These are phyloP conservation scores for Sitodiplosis mosellana DNA, from an alignment of 1,140 invertebrate genomes.

Conservation along the genomic window DNA sequence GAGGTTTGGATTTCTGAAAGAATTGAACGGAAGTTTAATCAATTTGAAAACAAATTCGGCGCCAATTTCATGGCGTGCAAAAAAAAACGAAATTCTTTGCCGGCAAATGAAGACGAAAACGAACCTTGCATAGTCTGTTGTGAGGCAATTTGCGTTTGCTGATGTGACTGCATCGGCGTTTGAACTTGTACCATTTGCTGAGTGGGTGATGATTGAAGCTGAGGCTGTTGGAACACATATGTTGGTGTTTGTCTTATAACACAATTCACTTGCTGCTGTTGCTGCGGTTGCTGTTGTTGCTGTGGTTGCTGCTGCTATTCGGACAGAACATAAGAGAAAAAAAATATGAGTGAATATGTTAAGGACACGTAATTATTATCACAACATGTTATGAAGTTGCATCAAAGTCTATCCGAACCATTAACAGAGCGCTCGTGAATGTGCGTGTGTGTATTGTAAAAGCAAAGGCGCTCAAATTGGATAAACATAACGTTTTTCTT, in stretches of 20 bases:
- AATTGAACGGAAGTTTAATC: not conserved
- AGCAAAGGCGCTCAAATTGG: conserved; percentile 12
- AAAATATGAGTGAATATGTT: conserved; percentile 13
- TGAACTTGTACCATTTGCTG: conserved; percentile 4
- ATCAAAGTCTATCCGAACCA: too few species aligned
- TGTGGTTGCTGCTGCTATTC: conserved; percentile 16
- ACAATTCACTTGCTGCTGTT: conserved; percentile 3
- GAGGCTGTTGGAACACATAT: not conserved
- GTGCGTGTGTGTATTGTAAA: conserved; percentile 17
- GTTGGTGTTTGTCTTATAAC: conserved; percentile 10
- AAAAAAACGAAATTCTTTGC: not conserved
- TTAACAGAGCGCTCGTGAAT: conserved; percentile 15
- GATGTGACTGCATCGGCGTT: too few species aligned
- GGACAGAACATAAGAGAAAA: conserved; percentile 3
- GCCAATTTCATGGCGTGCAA: not conserved
- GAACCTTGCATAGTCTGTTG: conserved; percentile 10
- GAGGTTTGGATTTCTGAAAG: conserved; percentile 6
- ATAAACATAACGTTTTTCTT: too few species aligned
- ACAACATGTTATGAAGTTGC: conserved; percentile 15
- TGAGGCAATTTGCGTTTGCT: not conserved
- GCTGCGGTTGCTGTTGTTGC: conserved; percentile 9
- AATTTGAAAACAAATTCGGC: not conserved
- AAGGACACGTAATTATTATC: conserved; percentile 14
- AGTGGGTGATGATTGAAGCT: not conserved
- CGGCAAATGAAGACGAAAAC: not conserved